A percentile compares a stretch with the other conserved stretches of the same genome.
Evolutionary conservation across 1,140 invertebrate genomes (phyloP).

Genomic region (Bacillus rossius): DNA sequence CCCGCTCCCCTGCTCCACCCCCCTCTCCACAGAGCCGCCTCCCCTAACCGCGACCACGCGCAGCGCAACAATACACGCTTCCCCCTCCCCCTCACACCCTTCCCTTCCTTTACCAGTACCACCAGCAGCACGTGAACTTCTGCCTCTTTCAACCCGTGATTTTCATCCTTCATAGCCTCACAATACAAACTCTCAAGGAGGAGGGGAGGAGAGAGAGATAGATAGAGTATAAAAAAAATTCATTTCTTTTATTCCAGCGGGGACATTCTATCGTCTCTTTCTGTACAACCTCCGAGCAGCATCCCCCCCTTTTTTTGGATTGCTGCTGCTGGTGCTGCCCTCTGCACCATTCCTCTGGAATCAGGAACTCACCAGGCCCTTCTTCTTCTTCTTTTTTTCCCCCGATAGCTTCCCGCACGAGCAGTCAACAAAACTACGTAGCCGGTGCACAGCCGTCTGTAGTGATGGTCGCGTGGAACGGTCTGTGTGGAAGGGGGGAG

Average conservation of each 20-base stretch:
- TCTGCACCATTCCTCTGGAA: constrained; percentile 10
- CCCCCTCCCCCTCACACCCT: too few relatives aligned
- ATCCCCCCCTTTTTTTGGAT: constrained; percentile 11
- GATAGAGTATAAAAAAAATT: too few relatives aligned
- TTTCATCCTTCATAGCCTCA: constrained; percentile 24
- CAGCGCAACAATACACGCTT: too few relatives aligned
- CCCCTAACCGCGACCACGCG: too few relatives aligned
- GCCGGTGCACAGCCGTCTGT: constrained; percentile 19
- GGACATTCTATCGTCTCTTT: too few relatives aligned
- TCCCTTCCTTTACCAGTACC: too few relatives aligned
- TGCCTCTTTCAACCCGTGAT: constrained; percentile 3
- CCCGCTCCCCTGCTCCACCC: too few relatives aligned
- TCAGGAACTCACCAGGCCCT: neutral
- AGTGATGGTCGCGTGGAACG: constrained; percentile 24
- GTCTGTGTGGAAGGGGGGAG: too few relatives aligned
- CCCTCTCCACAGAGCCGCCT: too few relatives aligned
- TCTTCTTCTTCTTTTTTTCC: neutral
- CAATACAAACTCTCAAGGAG: constrained; percentile 18
- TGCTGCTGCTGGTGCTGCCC: neutral
- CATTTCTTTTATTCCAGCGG: constrained; percentile 20
- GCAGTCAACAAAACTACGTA: constrained; percentile 24
- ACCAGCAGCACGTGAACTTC: too few relatives aligned
- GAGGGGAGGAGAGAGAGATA: too few relatives aligned
- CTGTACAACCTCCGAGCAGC: neutral
- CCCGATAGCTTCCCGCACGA: neutral